These are phyloP conservation scores for Neogobius melanostomus DNA, from an alignment of 2,113 vertebrate genomes.

Conservation along the genomic window DNA sequence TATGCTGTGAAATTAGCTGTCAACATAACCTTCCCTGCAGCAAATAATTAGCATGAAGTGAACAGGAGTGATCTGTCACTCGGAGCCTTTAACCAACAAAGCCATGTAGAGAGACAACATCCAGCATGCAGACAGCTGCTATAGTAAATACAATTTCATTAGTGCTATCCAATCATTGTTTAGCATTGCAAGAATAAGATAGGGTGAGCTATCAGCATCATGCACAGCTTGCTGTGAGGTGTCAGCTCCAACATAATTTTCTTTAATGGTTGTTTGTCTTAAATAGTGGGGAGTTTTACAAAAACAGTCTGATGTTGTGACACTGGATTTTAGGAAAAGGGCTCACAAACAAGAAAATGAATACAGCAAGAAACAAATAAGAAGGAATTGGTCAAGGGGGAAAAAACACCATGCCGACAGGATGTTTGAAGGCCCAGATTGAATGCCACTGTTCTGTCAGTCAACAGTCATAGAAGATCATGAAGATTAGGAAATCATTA, in stretches of 20 bases:
- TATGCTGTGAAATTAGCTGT: constrained; percentile 5
- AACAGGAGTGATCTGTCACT: constrained; percentile 32
- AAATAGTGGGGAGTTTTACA: neutral
- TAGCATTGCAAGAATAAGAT: constrained; percentile 40
- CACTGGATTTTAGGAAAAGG: neutral
- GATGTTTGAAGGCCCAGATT: too few species aligned
- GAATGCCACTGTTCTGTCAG: too few species aligned
- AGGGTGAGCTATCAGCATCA: constrained; percentile 30
- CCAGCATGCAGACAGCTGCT: constrained; percentile 21
- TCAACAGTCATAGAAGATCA: too few species aligned
- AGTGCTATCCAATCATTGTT: constrained; percentile 37
- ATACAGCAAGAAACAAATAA: neutral
- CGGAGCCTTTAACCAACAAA: constrained; percentile 6
- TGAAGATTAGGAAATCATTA: too few species aligned
- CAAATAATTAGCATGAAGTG: constrained; percentile 16
- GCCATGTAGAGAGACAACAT: constrained; percentile 22
- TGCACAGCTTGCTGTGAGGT: neutral
- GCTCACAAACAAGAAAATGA: constrained; percentile 1
- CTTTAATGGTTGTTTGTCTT: constrained; percentile 7
- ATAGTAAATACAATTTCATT: constrained; percentile 38
- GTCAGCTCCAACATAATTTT: too few species aligned
- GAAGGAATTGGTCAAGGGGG: neutral
- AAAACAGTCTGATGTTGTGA: neutral
- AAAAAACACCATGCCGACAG: too few species aligned
- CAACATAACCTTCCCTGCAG: constrained; percentile 19